Base-by-base conservation (phyloP, 2,888 invertebrate genomes). In the Podotricha telesiphe region DNA sequence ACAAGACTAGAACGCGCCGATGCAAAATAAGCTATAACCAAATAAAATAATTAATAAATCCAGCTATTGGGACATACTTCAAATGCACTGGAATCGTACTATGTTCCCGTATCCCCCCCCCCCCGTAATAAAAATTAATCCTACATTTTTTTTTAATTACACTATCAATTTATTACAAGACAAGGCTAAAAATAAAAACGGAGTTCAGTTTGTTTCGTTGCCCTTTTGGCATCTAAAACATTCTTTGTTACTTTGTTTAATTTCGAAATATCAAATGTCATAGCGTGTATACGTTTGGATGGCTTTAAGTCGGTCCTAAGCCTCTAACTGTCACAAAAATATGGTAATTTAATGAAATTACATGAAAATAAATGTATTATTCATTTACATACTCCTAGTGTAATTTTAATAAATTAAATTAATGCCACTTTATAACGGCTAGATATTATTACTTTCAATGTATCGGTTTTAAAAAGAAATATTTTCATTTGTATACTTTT, bases 11-110 rank as follows among this genome's bases (percentile, higher is more conserved):
- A 45, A 61, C 8, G 7, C 13, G 7, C 19, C 11, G 13, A 37
- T 7, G 19, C 10, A 53, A 42, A 22, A 22, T 37, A 19, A 64
- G 75, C 75, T 75, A 47, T 22, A 70, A 78, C 77, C 77, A 78
- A 78, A 76, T 74, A 73, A 65, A n/a, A n/a, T n/a, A n/a, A n/a
- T n/a, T 66, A 51, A 20, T 53, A 13, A 61, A 28, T 37, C 13
- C 11, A 48, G 13, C n/a, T 17, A 55, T 17, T 22, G 40, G 28
- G 8, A 22, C 6, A 20, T 5, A 11, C 15, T 1, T 58, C 34
- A 45, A 19, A 8, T 45, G n/a, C n/a, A 40, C 15, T 42, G 20
- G n/a, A 5, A 20, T 20, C 15, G n/a, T 22, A 13, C 19, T 15
- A 4, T 17, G 11, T 45, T 45, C 2, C 8, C 15, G n/a, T 42